Evolutionary conservation across 23 tunicate genomes (phyloP).

Genomic region (Halocynthia aurantium): DNA sequence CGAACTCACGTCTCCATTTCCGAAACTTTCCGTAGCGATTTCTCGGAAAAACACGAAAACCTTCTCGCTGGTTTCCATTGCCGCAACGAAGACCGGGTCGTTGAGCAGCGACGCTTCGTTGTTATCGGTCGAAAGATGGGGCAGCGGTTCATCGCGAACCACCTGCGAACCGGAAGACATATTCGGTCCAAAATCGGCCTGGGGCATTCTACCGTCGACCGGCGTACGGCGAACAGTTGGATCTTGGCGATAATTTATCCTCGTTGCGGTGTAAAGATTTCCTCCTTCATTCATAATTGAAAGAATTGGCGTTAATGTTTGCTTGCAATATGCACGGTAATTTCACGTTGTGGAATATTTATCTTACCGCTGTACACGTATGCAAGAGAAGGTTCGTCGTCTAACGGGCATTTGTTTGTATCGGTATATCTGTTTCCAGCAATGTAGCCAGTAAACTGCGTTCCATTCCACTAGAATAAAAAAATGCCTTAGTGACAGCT

Average conservation of each 20-base stretch:
- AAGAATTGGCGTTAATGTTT: not conserved
- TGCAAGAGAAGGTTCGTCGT: constrained; percentile 17
- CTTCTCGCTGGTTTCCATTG: not conserved
- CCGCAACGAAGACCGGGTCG: constrained; percentile 12
- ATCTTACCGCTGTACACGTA: constrained; percentile 5
- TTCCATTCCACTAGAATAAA: constrained; percentile 9
- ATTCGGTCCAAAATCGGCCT: not conserved
- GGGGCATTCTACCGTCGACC: not conserved
- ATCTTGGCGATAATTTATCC: not conserved
- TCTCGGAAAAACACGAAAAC: constrained; percentile 10
- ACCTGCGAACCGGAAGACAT: not conserved
- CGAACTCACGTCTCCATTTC: constrained; percentile 8
- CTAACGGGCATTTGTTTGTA: constrained; percentile 1
- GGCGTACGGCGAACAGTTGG: constrained; percentile 9
- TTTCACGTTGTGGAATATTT: not conserved
- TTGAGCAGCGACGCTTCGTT: not conserved
- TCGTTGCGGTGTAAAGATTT: constrained; percentile 7
- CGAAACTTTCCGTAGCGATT: constrained; percentile 5
- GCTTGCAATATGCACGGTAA: not conserved
- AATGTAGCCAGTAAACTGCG: not conserved
- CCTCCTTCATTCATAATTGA: not conserved
- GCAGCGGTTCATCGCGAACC: not conserved
- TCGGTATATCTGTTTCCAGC: not conserved
- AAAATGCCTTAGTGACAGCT: not conserved
- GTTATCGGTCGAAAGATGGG: not conserved